Conservation (phyloP, 2,888 invertebrate genomes). For the Stenichneumon culpator region DNA sequence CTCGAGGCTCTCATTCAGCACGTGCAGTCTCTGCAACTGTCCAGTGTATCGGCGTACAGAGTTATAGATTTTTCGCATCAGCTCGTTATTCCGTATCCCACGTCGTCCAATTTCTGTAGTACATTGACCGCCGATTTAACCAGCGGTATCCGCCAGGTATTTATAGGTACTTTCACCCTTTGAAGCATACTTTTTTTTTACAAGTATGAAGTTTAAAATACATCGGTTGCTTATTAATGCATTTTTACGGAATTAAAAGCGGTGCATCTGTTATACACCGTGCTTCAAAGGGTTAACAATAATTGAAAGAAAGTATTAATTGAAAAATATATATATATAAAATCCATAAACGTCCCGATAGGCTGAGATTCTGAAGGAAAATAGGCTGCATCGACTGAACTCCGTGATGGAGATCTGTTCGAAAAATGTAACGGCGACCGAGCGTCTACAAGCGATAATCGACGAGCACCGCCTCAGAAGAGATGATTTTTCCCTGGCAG, state of each 20-base stretch:
- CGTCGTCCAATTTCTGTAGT: conserved; percentile 46
- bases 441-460: conserved; percentile 68
- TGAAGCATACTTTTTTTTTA: background rate
- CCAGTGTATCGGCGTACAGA: conserved; percentile 70
- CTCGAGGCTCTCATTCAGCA: conserved; percentile 73
- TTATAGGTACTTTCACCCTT: conserved; percentile 9
- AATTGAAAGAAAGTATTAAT: background rate
- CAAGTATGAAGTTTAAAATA: too few species aligned
- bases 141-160: conserved; percentile 69
- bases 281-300: too few species aligned
- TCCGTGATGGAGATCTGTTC: conserved; percentile 71
- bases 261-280: too few species aligned
- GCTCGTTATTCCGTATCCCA: conserved; percentile 57
- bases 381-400: conserved; percentile 60
- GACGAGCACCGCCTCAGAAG: conserved; percentile 69
- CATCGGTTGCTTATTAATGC: too few species aligned
- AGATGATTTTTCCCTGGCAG: conserved; percentile 72
- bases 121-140: conserved; percentile 47
- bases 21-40: conserved; percentile 71
- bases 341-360: conserved; percentile 40
- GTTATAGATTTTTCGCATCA: conserved; percentile 70
- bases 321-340: background rate
- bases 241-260: too few species aligned
- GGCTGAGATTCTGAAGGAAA: conserved; percentile 68
- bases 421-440: conserved; percentile 64